Conservation (phyloP, 2,797 vertebrate genomes). For the Euthynnus affinis region DNA sequence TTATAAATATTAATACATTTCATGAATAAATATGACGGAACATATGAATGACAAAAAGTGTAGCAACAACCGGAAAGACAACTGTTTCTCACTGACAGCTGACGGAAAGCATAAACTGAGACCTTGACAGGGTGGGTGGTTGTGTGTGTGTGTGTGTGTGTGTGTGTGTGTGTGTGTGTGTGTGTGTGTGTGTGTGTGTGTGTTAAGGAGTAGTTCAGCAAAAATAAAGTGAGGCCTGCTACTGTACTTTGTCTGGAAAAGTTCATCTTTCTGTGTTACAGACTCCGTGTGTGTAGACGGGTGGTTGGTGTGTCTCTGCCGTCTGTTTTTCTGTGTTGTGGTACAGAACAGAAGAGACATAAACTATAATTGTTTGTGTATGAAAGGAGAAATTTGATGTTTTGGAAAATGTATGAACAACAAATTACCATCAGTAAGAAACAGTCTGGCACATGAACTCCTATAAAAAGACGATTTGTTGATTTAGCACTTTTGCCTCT, state of each 20-base stretch:
- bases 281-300: not conserved
- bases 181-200: not conserved
- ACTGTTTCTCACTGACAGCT: conserved; percentile 47
- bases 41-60: not conserved
- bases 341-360: not conserved
- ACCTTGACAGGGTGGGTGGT: not conserved
- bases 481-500: not conserved
- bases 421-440: no score
- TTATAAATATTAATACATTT: not conserved
- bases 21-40: not conserved
- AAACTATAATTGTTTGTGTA: not conserved
- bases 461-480: no score
- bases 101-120: conserved; percentile 9
- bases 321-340: not conserved
- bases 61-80: conserved; percentile 20
- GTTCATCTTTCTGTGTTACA: not conserved
- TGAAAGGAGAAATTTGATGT: not conserved
- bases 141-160: not conserved
- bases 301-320: conserved; percentile 3
- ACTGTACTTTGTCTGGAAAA: not conserved
- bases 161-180: not conserved
- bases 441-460: no score
- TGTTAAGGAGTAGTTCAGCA: not conserved
- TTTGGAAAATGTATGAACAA: no score
- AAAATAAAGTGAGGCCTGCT: not conserved